Base-by-base conservation (phyloP, 2,888 invertebrate genomes). In the Oithona nana region DNA sequence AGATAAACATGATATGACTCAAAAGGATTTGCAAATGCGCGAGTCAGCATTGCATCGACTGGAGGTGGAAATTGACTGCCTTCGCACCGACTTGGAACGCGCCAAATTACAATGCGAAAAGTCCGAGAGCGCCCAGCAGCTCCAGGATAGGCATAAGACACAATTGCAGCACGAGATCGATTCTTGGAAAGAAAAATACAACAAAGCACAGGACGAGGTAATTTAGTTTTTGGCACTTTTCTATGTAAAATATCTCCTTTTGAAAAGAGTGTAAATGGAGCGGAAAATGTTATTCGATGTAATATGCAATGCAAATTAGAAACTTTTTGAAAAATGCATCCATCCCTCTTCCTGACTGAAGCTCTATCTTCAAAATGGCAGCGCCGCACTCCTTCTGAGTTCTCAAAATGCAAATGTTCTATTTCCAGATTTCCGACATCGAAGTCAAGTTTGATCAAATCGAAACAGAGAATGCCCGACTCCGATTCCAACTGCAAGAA, bases 391-490 rank as follows among this genome's bases (percentile, higher is more conserved):
- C 39, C 39, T 16, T 16, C 39, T 11, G 39, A 39, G 8, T n/a
- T n/a, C 39, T 39, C 8, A 11, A 39, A 39, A 39, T 11, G 39
- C 39, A 11, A 11, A 11, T 39, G 6, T 39, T 16, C 16, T 39
- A 16, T 39, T 16, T 39, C 39, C 39, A 39, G 39, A 39, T 39
- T 39, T 39, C 39, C 31, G 64, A 59, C 29, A 62, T 64, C 24
- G 64, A 66, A 28, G 65, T 66, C 48, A 64, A 64, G 50, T 63
- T 66, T 8, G 72, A 73, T 62, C 70, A 70, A 61, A 66, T 72
- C 8, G 67, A 71, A 56, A 78, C 86, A 74, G 88, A 88, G 61
- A 65, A 69, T 49, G 71, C 70, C 11, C 64, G 69, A 20, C 63
- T 69, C 48, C 66, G 65, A 58, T 65, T 65, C 49, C 69, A 70